Conservation (phyloP, 2,888 invertebrate genomes). For the Clitarchus hookeri region DNA sequence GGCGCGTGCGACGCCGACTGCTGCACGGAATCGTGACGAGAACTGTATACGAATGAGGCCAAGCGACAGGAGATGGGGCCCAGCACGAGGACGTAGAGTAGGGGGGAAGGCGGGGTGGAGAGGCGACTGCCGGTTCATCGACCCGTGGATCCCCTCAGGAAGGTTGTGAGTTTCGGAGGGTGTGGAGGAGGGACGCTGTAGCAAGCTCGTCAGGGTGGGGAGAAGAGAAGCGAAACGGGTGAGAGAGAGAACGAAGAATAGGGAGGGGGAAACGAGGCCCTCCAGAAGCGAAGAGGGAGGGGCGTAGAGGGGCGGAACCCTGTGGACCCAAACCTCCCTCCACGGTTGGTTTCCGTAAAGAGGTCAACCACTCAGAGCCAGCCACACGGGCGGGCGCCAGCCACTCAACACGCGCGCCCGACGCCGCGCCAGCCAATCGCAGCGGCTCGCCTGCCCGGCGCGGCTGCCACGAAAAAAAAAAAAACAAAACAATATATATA, state of each 20-base stretch:
- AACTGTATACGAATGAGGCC: neutral
- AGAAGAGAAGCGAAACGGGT: no score
- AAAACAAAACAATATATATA: neutral
- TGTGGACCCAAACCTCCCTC: conserved; percentile 32
- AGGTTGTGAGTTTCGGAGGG: neutral
- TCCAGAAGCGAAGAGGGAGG: neutral
- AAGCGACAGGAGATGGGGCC: neutral
- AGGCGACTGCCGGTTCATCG: neutral
- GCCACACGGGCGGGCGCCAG: conserved; percentile 28
- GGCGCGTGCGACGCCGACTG: neutral
- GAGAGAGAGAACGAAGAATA: neutral
- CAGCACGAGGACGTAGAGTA: neutral
- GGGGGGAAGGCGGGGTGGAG: neutral
- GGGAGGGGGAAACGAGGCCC: neutral
- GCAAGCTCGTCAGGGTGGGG: neutral
- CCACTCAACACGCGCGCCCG: conserved; percentile 31
- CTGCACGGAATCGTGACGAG: neutral
- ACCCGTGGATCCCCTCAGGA: neutral
- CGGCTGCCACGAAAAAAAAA: neutral
- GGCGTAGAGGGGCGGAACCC: conserved; percentile 35
- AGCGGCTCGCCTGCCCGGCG: neutral
- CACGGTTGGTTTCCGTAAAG: conserved; percentile 40
- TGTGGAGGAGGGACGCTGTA: neutral
- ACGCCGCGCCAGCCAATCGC: conserved; percentile 32
- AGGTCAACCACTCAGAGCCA: conserved; percentile 39